Base-by-base conservation (phyloP, 2,888 invertebrate genomes). In the Dendrolimus houi region DNA sequence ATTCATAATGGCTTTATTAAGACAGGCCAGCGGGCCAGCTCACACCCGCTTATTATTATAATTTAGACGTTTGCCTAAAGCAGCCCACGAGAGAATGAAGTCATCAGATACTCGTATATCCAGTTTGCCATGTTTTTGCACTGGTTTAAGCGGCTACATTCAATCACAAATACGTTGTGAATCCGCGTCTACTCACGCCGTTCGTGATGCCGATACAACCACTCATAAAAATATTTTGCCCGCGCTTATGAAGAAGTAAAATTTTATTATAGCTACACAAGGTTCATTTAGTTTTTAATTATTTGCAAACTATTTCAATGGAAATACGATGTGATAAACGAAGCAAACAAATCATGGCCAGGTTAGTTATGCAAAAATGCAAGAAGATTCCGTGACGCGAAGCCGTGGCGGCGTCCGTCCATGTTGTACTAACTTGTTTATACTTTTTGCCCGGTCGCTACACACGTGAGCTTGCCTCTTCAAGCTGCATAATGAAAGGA, bases 1-100 rank as follows among this genome's bases (percentile, higher is more conserved):
- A 87, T 88, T 83, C 88, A 84, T 89, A 89, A 90, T 90, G 85
- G 83, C 90, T 90, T 87, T 88, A 90, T 90, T 87, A 88, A 88
- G 85, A 81, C 83, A 74, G 79, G 79, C 82, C 77, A 82, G 83
- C 78, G 80, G 70, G 70, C 74, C 79, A 81, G 79, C 82, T 85
- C 86, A 85, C 87, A 83, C 87, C 86, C 88, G 85, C 83, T 89
- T 90, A 89, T 90, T 90, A 89, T 87, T 84, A 85, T 90, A 89
- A 90, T 89, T 85, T 87, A 89, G 87, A 87, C 85, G 86, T 83
- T 78, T 87, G 87, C 87, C 88, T 78, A 85, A 86, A 89, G 87
- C 85, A 59, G 77, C 72, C 75, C 69, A 70, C 72, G 75, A 68
- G 68, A 69, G 79, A 86, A 90, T 90, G 86, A 89, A 90, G 89